Evolutionary conservation across 1,140 invertebrate species (phyloP), one percentile per base, ranked within the genome.

Genomic region (Atta cephalotes): DNA sequence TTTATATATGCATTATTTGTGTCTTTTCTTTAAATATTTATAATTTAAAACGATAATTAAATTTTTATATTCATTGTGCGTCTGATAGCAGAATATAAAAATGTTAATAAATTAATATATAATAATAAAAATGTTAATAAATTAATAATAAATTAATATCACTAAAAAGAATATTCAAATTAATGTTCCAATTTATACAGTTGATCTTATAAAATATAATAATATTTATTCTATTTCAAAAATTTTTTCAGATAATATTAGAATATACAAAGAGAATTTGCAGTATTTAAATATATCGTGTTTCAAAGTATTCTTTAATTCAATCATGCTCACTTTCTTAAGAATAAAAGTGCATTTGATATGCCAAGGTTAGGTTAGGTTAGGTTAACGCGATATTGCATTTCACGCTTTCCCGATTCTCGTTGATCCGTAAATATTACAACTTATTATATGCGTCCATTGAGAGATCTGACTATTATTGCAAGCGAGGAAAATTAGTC

Each of bases 351-450:
- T 39, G 14, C 16, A 21, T 68, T 65, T 53, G 63, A 45, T 80
- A 80, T 81, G 65, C 28, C 78, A 56, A 53, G 78, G 65, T 71
- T 25, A 25, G 25, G 0, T 25, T 81, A 56, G 25, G 25, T 25
- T 81, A 56, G 78, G 49, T 71, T 81, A 56, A 28, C 10, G 21
- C 78, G 25, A 66, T 78, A 62, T 16, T 45, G 35, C 18, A 31
- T 81, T 81, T 70, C 49, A 80, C 78, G 78, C 78, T 81, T 81
- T 81, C 78, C 21, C 78, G 65, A 81, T 70, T 71, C 49, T 81
- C 78, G 3, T 58, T 71, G 58, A 70, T 71, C 58, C 78, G 65
- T 51, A 81, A 81, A 81, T 58, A 81, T 71, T 70, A 39, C 49
- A 28, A 39, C 49, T 71, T 39, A 81, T 81, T 81, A 70, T 56